Percentiles rank a stretch among this genome's conserved stretches.
phyloP scores from a whole-genome alignment of 1,140 invertebrate genomes.

The Triops cancriformis region DNA sequence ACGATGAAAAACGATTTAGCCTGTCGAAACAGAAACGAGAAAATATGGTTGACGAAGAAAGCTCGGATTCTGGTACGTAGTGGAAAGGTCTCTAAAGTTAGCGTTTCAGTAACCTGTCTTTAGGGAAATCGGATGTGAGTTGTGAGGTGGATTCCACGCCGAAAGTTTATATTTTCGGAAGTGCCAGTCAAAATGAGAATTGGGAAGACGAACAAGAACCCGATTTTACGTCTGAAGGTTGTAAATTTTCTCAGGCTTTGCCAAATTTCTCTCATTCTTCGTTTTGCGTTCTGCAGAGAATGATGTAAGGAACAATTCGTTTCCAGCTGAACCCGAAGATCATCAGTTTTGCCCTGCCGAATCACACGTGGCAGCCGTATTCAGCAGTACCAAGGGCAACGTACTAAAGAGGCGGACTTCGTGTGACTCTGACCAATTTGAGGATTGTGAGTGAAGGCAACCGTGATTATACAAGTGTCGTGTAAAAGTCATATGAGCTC shows the following conservation, averaged over 20 bases:
- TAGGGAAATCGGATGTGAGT: neutral
- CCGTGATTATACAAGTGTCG: neutral
- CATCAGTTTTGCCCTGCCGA: neutral
- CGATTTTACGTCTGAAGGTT: neutral
- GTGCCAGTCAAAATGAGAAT: neutral
- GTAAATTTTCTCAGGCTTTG: neutral
- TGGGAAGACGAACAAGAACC: neutral
- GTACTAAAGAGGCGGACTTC: neutral
- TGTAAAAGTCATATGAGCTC: neutral
- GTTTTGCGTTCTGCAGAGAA: neutral
- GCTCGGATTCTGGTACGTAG: neutral
- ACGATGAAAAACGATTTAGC: neutral
- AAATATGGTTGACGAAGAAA: neutral
- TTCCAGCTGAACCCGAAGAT: neutral
- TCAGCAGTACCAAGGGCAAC: neutral
- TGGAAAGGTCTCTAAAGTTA: neutral
- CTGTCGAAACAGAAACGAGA: neutral
- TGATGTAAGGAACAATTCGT: neutral
- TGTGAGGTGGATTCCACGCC: neutral
- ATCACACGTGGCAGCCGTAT: neutral
- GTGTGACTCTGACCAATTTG: neutral
- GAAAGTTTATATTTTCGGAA: neutral
- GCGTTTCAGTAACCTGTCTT: neutral
- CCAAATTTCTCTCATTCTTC: neutral
- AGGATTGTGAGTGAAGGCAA: neutral